Conservation (phyloP, 2,113 vertebrate species). For the Ceyx melanurus region DNA sequence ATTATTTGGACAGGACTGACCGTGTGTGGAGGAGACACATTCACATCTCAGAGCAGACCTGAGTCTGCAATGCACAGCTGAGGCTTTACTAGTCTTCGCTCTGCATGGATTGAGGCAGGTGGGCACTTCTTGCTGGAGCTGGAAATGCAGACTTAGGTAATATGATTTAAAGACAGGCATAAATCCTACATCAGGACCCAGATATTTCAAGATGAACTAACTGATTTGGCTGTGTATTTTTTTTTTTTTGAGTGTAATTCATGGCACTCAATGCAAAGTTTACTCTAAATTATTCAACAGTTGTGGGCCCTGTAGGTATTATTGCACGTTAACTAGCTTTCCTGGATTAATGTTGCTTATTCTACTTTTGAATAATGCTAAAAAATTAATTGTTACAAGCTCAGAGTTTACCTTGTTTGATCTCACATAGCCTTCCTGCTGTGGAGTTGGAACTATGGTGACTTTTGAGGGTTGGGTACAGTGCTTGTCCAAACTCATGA, state of each 20-base stretch:
- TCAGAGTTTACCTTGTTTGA: slow-evolving; percentile 39
- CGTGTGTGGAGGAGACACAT: slow-evolving; percentile 48
- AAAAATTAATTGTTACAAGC: slow-evolving; percentile 62
- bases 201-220: slow-evolving; percentile 12
- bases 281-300: slow-evolving; percentile 43
- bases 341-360: slow-evolving; percentile 34
- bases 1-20: slow-evolving; percentile 15
- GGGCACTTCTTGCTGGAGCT: neutral
- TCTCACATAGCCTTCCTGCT: neutral
- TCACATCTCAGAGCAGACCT: slow-evolving; percentile 31
- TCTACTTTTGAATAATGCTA: slow-evolving; percentile 22
- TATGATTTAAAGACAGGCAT: neutral
- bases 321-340: slow-evolving; percentile 18
- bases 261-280: neutral
- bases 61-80: slow-evolving; percentile 39
- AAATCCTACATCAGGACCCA: neutral
- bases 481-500: neutral
- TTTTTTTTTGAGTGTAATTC: neutral
- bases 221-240: neutral
- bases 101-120: neutral
- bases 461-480: neutral
- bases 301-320: slow-evolving; percentile 11
- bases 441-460: neutral
- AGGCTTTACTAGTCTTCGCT: neutral
- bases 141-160: neutral